Evolutionary conservation across 2,888 invertebrate genomes (phyloP).

Genomic region (Sialis fuliginosa): DNA sequence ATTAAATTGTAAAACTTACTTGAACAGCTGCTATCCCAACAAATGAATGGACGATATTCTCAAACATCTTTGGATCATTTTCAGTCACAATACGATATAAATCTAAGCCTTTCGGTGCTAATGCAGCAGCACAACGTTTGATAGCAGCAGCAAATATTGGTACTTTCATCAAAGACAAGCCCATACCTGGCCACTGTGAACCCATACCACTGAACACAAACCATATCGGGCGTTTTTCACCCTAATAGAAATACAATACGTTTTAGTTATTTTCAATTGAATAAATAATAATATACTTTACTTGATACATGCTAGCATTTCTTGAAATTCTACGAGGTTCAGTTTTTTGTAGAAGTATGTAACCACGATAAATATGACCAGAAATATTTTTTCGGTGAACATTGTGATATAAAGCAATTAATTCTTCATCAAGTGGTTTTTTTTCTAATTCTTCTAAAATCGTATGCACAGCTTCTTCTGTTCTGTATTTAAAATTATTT

Average conservation of each 20-base stretch:
- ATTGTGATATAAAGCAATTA: constrained; percentile 38
- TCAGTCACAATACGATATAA: constrained; percentile 42
- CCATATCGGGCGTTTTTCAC: constrained; percentile 43
- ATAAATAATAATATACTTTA: too few relatives aligned
- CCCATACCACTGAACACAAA: constrained; percentile 63
- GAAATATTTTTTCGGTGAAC: constrained; percentile 25
- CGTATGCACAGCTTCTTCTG: constrained; percentile 50
- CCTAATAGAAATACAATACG: constrained; percentile 30
- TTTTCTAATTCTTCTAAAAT: constrained; percentile 45
- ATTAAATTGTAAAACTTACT: not conserved
- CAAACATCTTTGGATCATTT: constrained; percentile 40
- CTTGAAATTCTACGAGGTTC: constrained; percentile 22
- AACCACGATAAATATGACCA: constrained; percentile 47
- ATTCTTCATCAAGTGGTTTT: constrained; percentile 41
- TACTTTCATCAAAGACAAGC: constrained; percentile 42
- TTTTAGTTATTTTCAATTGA: too few relatives aligned
- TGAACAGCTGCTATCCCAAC: constrained; percentile 60
- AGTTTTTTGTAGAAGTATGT: constrained; percentile 25
- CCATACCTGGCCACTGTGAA: constrained; percentile 55
- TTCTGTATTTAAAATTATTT: constrained; percentile 24
- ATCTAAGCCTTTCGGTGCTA: constrained; percentile 45
- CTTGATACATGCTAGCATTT: constrained; percentile 24
- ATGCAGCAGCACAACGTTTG: constrained; percentile 35
- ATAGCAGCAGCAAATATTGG: constrained; percentile 48
- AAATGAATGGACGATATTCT: constrained; percentile 52